Conservation (phyloP, 1,140 invertebrate genomes). For the Panagrolaimus sp. region DNA sequence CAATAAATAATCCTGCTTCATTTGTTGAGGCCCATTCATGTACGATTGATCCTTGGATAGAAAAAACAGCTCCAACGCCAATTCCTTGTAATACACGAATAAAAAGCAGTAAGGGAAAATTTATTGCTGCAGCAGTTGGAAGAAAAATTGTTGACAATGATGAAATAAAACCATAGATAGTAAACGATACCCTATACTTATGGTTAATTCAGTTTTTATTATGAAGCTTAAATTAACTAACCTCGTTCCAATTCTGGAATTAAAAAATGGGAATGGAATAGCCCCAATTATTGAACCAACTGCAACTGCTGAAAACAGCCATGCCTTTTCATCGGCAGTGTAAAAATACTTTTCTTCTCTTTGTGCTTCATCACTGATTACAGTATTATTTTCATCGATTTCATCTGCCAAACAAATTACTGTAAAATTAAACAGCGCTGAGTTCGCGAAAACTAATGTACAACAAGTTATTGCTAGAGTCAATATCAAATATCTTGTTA, state of each 20-base stretch:
- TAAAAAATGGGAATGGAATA: conserved; percentile 30
- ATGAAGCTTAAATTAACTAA: conserved; percentile 13
- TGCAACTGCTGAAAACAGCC: conserved; percentile 41
- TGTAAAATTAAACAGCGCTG: conserved; percentile 43
- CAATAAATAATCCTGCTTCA: conserved; percentile 43
- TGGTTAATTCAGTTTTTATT: neutral
- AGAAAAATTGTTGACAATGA: conserved; percentile 43
- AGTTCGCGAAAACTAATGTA: conserved; percentile 39
- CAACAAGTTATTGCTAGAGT: conserved; percentile 31
- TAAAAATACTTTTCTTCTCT: neutral
- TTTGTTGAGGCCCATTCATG: conserved; percentile 44
- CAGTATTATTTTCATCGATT: too few relatives aligned
- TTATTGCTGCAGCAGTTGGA: conserved; percentile 37
- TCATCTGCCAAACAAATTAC: conserved; percentile 38
- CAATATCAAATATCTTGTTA: conserved; percentile 29
- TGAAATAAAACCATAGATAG: conserved; percentile 51
- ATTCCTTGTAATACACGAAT: conserved; percentile 50
- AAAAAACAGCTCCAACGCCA: conserved; percentile 42
- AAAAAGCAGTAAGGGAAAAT: conserved; percentile 34
- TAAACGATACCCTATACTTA: conserved; percentile 40
- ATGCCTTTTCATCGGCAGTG: neutral
- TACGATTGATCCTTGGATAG: conserved; percentile 43
- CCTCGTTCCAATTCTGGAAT: conserved; percentile 16
- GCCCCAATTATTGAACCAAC: conserved; percentile 39
- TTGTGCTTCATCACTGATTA: too few relatives aligned